Evolutionary conservation across 2,888 invertebrate genomes (phyloP).

Genomic region (Piscicola geometra): DNA sequence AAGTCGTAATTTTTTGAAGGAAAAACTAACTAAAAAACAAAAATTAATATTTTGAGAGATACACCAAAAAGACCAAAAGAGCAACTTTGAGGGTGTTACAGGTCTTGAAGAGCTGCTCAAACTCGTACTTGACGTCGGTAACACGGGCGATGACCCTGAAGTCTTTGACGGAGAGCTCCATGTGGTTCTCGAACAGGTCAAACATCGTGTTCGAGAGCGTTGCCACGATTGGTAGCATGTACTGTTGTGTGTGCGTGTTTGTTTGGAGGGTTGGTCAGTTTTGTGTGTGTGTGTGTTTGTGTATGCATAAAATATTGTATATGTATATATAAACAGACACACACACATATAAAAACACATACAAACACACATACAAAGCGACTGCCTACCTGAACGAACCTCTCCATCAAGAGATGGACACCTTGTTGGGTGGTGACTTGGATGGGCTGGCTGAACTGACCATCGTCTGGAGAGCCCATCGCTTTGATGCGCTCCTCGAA

Average conservation of each 20-base stretch:
- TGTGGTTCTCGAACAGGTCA: conserved; percentile 12
- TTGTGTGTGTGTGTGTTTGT: conserved; percentile 6
- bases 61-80: not conserved
- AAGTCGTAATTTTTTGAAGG: not conserved
- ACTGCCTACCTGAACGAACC: conserved; percentile 3
- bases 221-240: conserved; percentile 12
- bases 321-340: too few species aligned
- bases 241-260: conserved; percentile 10
- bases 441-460: not conserved
- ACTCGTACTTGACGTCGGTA: not conserved
- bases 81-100: conserved; percentile 20
- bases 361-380: too few species aligned
- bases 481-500: not conserved
- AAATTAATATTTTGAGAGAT: not conserved
- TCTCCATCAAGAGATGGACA: not conserved
- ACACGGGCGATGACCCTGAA: conserved; percentile 5
- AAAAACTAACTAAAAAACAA: not conserved
- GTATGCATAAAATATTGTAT: too few species aligned
- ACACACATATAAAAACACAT: too few species aligned
- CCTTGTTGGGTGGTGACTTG: not conserved
- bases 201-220: conserved; percentile 21
- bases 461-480: not conserved
- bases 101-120: conserved; percentile 25
- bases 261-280: not conserved
- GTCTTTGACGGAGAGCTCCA: not conserved